Evolutionary conservation across 2,888 invertebrate species (phyloP), one percentile per base, ranked within the genome.

Genomic region (Chydorus sphaericus): DNA sequence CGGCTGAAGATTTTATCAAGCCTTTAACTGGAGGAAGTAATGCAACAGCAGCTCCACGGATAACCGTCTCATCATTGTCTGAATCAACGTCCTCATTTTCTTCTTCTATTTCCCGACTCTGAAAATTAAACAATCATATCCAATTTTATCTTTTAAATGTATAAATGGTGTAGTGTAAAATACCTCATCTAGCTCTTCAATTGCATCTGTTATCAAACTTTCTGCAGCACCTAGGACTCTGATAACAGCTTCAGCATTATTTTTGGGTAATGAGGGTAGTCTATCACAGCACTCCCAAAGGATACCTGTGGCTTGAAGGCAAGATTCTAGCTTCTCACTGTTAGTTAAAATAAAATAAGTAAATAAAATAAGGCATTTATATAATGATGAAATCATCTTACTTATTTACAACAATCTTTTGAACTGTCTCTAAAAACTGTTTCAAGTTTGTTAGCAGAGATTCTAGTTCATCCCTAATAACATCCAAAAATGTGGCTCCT

Each of bases 271-370:
- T 3, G 31, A 36, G 16, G 52, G 52, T 1, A 52, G n/a, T 36
- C 23, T 52, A 37, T 52, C 52, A 20, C 52, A 52, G 23, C 33
- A 52, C 36, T 52, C 52, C 52, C 52, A 52, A 14, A 52, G 20
- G 8, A 33, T 20, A 3, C 52, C 52, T 16, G 52, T 52, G 18
- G 52, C 30, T 4, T 31, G 4, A 23, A 52, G 33, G 14, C 52
- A 52, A 10, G 36, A 23, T 26, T 52, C 23, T 26, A 36, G 23
- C 3, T n/a, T 36, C 4, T 26, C 52, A 31, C 52, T 52, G 5
- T 7, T 11, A 11, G 26, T 33, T 8, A 20, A 2, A 16, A 52
- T 18, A 20, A 16, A 51, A 49, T 5, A 2, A 14, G 14, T 16
- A 18, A 14, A 4, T 14, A 29, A 50, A 50, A 26, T 30, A 14